phyloP scores from a whole-genome alignment of 2,113 vertebrate genomes.

The Coryphaenoides rupestris region DNA sequence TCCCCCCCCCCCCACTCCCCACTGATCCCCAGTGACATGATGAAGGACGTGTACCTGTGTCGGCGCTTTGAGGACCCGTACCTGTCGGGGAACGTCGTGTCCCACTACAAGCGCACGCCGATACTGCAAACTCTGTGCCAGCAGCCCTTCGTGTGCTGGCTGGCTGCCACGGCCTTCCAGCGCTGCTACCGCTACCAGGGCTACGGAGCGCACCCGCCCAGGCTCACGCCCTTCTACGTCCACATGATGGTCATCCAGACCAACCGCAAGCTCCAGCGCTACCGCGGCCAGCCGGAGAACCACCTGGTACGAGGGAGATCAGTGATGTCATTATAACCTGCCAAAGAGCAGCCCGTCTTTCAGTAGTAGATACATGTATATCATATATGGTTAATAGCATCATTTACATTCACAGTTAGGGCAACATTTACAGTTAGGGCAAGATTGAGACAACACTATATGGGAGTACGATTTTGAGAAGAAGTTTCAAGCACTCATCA shows the following conservation, averaged over 20 bases:
- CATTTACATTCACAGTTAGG: too few relatives aligned
- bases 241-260: conserved; percentile 59
- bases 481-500: too few relatives aligned
- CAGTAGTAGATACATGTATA: too few relatives aligned
- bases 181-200: conserved; percentile 8
- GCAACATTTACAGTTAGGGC: too few relatives aligned
- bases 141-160: conserved; percentile 69
- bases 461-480: too few relatives aligned
- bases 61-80: conserved; percentile 34
- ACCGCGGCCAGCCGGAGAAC: conserved; percentile 19
- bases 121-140: conserved; percentile 48
- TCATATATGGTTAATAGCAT: too few relatives aligned
- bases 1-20: neutral
- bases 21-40: conserved; percentile 33
- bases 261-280: conserved; percentile 64
- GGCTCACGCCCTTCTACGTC: conserved; percentile 56
- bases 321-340: too few relatives aligned
- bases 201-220: conserved; percentile 28
- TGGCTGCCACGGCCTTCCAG: conserved; percentile 53
- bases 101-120: conserved; percentile 43
- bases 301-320: conserved; percentile 22
- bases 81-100: conserved; percentile 22
- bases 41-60: conserved; percentile 61
- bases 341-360: too few relatives aligned
- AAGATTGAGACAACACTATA: too few relatives aligned